Percentiles rank a stretch among this genome's conserved stretches.
phyloP scores from a whole-genome alignment of 2,888 invertebrate species.

The Cremastinae sp. region DNA sequence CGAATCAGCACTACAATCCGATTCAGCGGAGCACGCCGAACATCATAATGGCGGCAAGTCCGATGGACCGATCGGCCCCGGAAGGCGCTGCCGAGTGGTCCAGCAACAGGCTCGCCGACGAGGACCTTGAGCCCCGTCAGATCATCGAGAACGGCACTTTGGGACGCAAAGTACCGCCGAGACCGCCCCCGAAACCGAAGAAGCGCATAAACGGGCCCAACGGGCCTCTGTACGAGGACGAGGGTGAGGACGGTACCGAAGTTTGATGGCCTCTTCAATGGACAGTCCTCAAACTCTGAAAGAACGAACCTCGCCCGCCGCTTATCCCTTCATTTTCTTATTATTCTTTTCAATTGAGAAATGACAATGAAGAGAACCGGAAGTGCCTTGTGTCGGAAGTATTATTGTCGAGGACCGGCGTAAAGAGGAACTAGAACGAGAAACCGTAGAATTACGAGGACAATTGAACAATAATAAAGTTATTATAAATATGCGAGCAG shows the following conservation, averaged over 20 bases:
- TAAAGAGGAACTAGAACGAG: not conserved
- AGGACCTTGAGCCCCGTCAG: slow-evolving; percentile 81
- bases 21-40: slow-evolving; percentile 73
- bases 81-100: slow-evolving; percentile 80
- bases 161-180: slow-evolving; percentile 88
- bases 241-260: slow-evolving; percentile 94
- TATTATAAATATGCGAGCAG: no score
- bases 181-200: slow-evolving; percentile 90
- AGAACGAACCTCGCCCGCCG: slow-evolving; percentile 12
- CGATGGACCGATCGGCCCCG: slow-evolving; percentile 77
- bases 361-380: slow-evolving; percentile 67
- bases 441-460: not conserved
- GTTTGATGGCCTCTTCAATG: slow-evolving; percentile 83
- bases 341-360: not conserved
- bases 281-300: slow-evolving; percentile 78
- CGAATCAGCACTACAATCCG: slow-evolving; percentile 67
- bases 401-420: not conserved
- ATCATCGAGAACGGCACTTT: slow-evolving; percentile 80
- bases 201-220: slow-evolving; percentile 84
- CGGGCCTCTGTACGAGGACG: slow-evolving; percentile 92
- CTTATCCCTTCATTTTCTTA: no score
- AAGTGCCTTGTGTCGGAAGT: slow-evolving; percentile 72
- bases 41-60: slow-evolving; percentile 67
- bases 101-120: slow-evolving; percentile 81
- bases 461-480: no score